phyloP scores from a whole-genome alignment of 2,797 vertebrate species.

The Xyrichtys novacula region DNA sequence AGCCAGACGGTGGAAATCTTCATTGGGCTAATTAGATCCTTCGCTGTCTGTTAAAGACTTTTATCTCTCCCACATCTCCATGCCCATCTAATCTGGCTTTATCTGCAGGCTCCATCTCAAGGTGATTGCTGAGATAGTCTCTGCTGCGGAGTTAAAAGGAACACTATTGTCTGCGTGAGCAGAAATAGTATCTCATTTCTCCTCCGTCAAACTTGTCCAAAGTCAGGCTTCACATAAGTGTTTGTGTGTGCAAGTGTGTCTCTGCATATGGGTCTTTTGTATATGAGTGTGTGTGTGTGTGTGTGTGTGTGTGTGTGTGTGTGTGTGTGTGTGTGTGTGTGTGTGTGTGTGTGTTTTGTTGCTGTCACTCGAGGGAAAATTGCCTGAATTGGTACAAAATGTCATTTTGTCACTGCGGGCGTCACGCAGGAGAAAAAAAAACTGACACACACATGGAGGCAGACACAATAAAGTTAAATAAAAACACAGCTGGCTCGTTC shows the following conservation, averaged over 20 bases:
- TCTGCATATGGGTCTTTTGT: conserved; percentile 22
- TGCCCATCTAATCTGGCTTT: conserved; percentile 75
- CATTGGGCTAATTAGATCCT: conserved; percentile 81
- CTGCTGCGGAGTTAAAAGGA: conserved; percentile 70
- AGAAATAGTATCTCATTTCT: conserved; percentile 74
- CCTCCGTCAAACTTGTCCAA: conserved; percentile 78
- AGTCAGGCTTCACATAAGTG: conserved; percentile 58
- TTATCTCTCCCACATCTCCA: conserved; percentile 71
- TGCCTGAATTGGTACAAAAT: conserved; percentile 71
- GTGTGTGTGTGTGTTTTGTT: conserved; percentile 27
- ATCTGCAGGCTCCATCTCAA: conserved; percentile 78
- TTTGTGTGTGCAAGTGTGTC: conserved; percentile 26
- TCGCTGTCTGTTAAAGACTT: conserved; percentile 76
- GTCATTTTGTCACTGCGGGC: conserved; percentile 70
- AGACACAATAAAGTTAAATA: conserved; percentile 68
- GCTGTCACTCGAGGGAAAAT: conserved; percentile 52
- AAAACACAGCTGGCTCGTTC: conserved; percentile 74
- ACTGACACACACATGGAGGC: conserved; percentile 52
- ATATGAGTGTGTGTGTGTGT: conserved; percentile 4
- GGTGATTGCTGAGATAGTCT: conserved; percentile 79
- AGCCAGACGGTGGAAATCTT: conserved; percentile 74
- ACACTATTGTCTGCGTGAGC: conserved; percentile 72
- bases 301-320: conserved; percentile 33
- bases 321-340: conserved; percentile 19
- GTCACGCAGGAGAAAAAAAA: conserved; percentile 64